Conservation (phyloP, 1,140 invertebrate species). For the Sycophila sp. region DNA sequence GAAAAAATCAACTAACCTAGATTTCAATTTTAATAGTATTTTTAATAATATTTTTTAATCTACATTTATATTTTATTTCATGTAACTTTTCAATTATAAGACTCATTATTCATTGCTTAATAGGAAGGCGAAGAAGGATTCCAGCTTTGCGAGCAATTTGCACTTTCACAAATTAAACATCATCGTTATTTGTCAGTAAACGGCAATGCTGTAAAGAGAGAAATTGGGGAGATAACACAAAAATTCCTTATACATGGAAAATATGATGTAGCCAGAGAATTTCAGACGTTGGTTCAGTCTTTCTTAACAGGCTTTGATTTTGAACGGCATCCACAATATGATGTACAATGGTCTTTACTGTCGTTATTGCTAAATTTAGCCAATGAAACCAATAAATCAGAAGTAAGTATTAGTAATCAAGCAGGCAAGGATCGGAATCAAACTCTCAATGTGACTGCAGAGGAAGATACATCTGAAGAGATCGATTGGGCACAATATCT, state of each 20-base stretch:
- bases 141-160: conserved; percentile 60
- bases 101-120: conserved; percentile 9
- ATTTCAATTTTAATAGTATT: conserved; percentile 10
- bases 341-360: conserved; percentile 62
- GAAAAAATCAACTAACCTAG: too few species aligned
- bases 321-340: conserved; percentile 62
- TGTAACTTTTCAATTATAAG: background rate
- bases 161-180: conserved; percentile 62
- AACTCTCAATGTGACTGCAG: conserved; percentile 16
- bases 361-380: conserved; percentile 58
- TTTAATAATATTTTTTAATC: conserved; percentile 5
- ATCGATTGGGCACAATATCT: conserved; percentile 63
- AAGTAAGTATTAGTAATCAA: conserved; percentile 43
- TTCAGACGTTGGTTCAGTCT: conserved; percentile 53
- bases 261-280: conserved; percentile 58
- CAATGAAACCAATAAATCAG: conserved; percentile 54
- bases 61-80: conserved; percentile 5
- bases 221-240: conserved; percentile 54
- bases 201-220: conserved; percentile 56
- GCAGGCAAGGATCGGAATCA: conserved; percentile 40
- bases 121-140: conserved; percentile 62
- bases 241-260: conserved; percentile 66
- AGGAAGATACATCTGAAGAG: conserved; percentile 53
- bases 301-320: conserved; percentile 61
- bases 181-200: conserved; percentile 62